Percentiles rank a stretch among this genome's conserved stretches.
Evolutionary conservation across 2,888 invertebrate genomes (phyloP).

Genomic region (Tenthredo scrophulariae): DNA sequence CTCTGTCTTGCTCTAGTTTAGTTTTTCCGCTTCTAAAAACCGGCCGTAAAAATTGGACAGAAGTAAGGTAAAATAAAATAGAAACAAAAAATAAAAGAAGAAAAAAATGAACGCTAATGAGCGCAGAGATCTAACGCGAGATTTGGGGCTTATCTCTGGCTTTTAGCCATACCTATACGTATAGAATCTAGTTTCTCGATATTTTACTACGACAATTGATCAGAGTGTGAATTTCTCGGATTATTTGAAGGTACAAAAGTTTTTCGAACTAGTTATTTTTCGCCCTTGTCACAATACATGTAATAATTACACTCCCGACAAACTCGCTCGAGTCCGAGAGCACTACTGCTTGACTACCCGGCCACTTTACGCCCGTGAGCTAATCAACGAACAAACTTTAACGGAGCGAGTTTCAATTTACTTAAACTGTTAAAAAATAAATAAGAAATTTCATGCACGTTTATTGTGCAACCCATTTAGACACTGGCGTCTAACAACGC

Average conservation of each 20-base stretch:
- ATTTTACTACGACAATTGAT: background rate
- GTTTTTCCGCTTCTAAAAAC: background rate
- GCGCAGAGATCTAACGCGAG: background rate
- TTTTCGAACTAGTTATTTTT: conserved; percentile 53
- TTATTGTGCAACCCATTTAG: conserved; percentile 69
- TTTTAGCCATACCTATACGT: background rate
- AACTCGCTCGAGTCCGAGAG: conserved; percentile 38
- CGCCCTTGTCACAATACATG: conserved; percentile 60
- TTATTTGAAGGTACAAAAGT: background rate
- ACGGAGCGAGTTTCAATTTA: conserved; percentile 61
- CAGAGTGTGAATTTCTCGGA: background rate
- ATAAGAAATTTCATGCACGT: conserved; percentile 56
- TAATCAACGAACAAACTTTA: conserved; percentile 70
- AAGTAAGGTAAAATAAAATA: background rate
- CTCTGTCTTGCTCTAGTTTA: background rate
- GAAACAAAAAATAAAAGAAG: background rate
- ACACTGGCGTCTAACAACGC: conserved; percentile 66
- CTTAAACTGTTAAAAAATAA: conserved; percentile 61
- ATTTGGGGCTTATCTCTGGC: no score
- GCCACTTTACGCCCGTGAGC: conserved; percentile 70
- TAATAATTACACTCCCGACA: conserved; percentile 25
- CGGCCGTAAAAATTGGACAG: background rate
- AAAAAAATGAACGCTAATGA: conserved; percentile 31
- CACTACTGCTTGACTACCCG: conserved; percentile 43
- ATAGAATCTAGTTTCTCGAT: background rate